phyloP scores from a whole-genome alignment of 1,140 invertebrate genomes.

The Drosophila subpulchrella region DNA sequence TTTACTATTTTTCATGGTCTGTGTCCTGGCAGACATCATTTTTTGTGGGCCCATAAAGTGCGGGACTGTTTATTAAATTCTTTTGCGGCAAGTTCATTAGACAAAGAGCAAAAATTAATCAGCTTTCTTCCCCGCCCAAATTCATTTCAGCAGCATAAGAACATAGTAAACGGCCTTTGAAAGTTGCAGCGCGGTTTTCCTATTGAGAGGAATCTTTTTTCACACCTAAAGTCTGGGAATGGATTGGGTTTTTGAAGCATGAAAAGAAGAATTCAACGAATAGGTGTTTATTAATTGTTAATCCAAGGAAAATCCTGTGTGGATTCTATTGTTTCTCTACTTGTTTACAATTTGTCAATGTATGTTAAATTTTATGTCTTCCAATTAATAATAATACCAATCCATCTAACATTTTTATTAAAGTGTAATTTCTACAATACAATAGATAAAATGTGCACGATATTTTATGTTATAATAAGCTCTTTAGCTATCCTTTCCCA shows the following conservation, averaged over 20 bases:
- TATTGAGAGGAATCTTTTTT: conserved; percentile 31
- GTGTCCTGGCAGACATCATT: conserved; percentile 47
- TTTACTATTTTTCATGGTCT: conserved; percentile 56
- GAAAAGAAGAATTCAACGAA: not conserved
- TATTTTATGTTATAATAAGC: not conserved
- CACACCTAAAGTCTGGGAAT: conserved; percentile 15
- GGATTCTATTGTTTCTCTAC: too few species aligned
- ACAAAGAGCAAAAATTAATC: conserved; percentile 79
- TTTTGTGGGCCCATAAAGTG: conserved; percentile 68
- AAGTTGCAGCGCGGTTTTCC: conserved; percentile 31
- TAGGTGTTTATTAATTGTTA: too few species aligned
- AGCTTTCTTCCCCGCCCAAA: conserved; percentile 18
- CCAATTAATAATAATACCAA: too few species aligned
- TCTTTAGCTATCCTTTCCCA: conserved; percentile 31
- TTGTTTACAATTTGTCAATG: too few species aligned
- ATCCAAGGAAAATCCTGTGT: too few species aligned
- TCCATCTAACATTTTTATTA: too few species aligned
- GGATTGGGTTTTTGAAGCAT: not conserved
- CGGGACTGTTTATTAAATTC: conserved; percentile 76
- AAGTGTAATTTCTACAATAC: not conserved
- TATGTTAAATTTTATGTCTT: too few species aligned
- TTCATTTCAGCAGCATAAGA: conserved; percentile 22
- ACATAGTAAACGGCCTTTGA: conserved; percentile 28
- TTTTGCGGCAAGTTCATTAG: conserved; percentile 73
- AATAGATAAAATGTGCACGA: not conserved